Conservation (phyloP, 1,140 invertebrate genomes). For the Drosophila busckii region DNA sequence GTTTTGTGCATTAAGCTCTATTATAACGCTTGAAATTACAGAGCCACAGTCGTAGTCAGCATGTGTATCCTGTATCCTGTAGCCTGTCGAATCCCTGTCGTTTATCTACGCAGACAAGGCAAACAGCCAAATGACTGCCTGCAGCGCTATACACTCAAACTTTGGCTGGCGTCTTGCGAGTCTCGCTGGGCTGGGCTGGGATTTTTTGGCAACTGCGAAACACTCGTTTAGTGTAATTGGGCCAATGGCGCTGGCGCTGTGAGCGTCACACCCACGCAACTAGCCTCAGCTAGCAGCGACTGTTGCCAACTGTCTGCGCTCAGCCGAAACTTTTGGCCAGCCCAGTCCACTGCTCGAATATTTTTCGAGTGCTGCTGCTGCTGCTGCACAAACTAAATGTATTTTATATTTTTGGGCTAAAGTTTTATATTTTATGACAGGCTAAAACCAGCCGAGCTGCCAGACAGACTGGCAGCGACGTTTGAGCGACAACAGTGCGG, state of each 20-base stretch:
- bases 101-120: constrained; percentile 61
- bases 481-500: constrained; percentile 76
- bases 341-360: constrained; percentile 24
- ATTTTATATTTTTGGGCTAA: constrained; percentile 57
- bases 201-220: constrained; percentile 51
- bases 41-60: constrained; percentile 13
- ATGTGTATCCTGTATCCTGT: constrained; percentile 31
- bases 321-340: no score
- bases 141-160: constrained; percentile 9
- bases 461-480: constrained; percentile 38
- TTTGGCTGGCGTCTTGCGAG: constrained; percentile 10
- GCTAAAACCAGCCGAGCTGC: constrained; percentile 24
- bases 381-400: no score
- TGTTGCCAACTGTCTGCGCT: constrained; percentile 46
- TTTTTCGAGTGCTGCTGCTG: no score
- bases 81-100: constrained; percentile 62
- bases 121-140: constrained; percentile 36
- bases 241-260: constrained; percentile 67
- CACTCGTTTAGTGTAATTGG: constrained; percentile 76
- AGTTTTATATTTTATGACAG: constrained; percentile 74
- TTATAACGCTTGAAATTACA: constrained; percentile 71
- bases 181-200: constrained; percentile 3
- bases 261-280: constrained; percentile 58
- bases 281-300: constrained; percentile 28
- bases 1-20: constrained; percentile 72